Percentiles rank a stretch among this genome's conserved stretches.
Evolutionary conservation across 2,888 invertebrate genomes (phyloP).

Genomic region (Sacculina carcini): DNA sequence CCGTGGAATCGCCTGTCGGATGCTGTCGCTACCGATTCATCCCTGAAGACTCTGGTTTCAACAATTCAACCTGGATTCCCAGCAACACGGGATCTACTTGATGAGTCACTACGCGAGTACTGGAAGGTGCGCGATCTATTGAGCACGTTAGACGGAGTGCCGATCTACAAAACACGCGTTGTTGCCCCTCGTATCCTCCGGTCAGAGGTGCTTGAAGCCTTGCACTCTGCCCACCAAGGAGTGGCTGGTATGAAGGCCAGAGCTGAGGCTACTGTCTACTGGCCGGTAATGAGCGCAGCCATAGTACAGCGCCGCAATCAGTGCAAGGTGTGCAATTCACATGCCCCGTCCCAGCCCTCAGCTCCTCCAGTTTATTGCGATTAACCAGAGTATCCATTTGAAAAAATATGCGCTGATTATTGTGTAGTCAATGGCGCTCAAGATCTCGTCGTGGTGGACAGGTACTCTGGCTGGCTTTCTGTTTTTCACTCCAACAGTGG

Average conservation of each 20-base stretch:
- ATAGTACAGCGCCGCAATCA: not conserved
- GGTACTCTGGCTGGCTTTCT: slow-evolving; percentile 4
- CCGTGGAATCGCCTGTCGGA: not conserved
- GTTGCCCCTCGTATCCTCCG: slow-evolving; percentile 4
- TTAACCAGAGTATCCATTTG: slow-evolving; percentile 2
- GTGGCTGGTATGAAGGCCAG: not conserved
- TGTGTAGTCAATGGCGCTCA: not conserved
- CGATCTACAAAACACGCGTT: slow-evolving; percentile 2
- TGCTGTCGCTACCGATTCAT: slow-evolving; percentile 1
- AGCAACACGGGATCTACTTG: not conserved
- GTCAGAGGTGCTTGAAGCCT: not conserved
- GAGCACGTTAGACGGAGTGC: not conserved
- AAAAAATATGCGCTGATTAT: slow-evolving; percentile 4
- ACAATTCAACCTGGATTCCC: slow-evolving; percentile 1
- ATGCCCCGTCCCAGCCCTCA: slow-evolving; percentile 6
- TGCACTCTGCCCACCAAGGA: slow-evolving; percentile 8
- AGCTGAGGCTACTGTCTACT: slow-evolving; percentile 4
- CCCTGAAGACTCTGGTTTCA: not conserved
- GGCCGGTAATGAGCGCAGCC: slow-evolving; percentile 4
- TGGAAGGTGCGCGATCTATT: slow-evolving; percentile 1
- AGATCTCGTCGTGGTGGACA: slow-evolving; percentile 5
- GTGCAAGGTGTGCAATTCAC: slow-evolving; percentile 3
- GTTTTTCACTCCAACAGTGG: not conserved
- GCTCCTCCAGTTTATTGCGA: slow-evolving; percentile 3
- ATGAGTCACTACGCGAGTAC: not conserved